Evolutionary conservation across 2,797 vertebrate species (phyloP).

Genomic region (Clarias fuscus): DNA sequence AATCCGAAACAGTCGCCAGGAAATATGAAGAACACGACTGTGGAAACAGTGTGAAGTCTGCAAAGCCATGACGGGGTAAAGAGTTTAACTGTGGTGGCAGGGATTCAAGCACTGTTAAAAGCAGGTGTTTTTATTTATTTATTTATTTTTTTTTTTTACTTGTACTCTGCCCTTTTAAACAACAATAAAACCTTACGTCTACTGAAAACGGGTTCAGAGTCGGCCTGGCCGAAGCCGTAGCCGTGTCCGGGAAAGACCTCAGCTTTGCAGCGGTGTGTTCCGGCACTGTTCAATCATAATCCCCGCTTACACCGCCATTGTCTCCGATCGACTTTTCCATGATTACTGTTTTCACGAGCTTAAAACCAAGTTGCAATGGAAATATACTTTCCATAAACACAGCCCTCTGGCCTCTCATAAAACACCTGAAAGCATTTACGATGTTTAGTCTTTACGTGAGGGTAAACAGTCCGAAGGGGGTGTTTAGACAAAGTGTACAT

Average conservation of each 20-base stretch:
- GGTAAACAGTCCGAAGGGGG: slow-evolving; percentile 26
- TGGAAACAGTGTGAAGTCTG: slow-evolving; percentile 31
- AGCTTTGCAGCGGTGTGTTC: not conserved
- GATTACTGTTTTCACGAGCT: slow-evolving; percentile 64
- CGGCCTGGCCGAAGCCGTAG: not conserved
- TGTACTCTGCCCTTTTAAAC: not conserved
- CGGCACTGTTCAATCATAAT: slow-evolving; percentile 28
- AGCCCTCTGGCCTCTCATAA: slow-evolving; percentile 51
- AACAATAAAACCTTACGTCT: not conserved
- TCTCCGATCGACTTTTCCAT: slow-evolving; percentile 54
- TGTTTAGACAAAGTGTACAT: slow-evolving; percentile 15
- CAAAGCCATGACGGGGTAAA: slow-evolving; percentile 18
- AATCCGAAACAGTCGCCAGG: slow-evolving; percentile 50
- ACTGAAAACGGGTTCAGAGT: not conserved
- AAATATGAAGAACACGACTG: slow-evolving; percentile 45
- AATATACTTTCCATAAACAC: slow-evolving; percentile 63
- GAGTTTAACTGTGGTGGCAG: slow-evolving; percentile 29
- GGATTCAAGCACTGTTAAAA: slow-evolving; percentile 19
- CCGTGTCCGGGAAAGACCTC: not conserved
- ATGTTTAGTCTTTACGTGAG: slow-evolving; percentile 29
- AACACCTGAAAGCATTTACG: slow-evolving; percentile 34
- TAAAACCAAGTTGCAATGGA: slow-evolving; percentile 60
- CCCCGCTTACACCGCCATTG: slow-evolving; percentile 43
- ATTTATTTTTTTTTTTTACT: not conserved
- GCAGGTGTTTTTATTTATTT: not conserved